Evolutionary conservation across 1,140 invertebrate genomes (phyloP).

Genomic region (Bombus vancouverensis): DNA sequence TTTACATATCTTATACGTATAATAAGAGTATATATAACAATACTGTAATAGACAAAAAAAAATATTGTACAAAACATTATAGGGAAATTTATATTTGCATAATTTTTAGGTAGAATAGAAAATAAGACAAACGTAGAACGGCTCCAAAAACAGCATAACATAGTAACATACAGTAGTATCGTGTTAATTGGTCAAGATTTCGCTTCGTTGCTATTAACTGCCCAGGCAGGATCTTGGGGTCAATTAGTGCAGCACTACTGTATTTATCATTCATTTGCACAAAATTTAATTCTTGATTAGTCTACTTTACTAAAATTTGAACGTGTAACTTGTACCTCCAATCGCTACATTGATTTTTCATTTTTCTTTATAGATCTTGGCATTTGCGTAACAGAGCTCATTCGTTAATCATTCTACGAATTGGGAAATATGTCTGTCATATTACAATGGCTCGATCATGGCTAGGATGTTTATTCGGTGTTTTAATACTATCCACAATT

Average conservation of each 20-base stretch:
- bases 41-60: neutral
- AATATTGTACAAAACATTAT: neutral
- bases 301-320: neutral
- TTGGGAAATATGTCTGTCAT: conserved; percentile 72
- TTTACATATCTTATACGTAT: neutral
- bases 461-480: conserved; percentile 74
- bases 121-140: neutral
- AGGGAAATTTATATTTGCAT: neutral
- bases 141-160: neutral
- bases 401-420: conserved; percentile 61
- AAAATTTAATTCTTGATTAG: neutral
- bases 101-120: neutral
- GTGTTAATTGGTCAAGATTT: neutral
- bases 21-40: no score
- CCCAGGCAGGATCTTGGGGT: no score
- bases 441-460: conserved; percentile 77
- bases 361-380: conserved; percentile 49
- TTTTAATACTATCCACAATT: conserved; percentile 70
- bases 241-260: no score
- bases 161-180: neutral
- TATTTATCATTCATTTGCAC: neutral
- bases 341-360: neutral
- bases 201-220: neutral
- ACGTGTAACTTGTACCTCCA: neutral
- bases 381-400: conserved; percentile 8